Percentiles rank a stretch among this genome's conserved stretches.
phyloP scores from a whole-genome alignment of 2,797 vertebrate species.

The Borostomias antarcticus region DNA sequence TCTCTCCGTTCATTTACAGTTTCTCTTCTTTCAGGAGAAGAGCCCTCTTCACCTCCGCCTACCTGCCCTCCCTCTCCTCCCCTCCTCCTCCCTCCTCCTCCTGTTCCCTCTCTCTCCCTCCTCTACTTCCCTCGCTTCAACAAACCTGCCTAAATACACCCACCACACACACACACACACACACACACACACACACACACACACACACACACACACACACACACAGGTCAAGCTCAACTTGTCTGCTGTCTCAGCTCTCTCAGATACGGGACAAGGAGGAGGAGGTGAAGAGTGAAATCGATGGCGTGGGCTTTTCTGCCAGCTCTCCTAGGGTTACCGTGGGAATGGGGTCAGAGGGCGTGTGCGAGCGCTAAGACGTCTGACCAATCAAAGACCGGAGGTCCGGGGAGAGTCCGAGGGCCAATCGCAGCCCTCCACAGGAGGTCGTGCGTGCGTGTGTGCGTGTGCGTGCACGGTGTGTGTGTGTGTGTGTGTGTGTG shows the following conservation, averaged over 20 bases:
- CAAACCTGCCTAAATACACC: background rate
- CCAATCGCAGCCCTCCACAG: too few species aligned
- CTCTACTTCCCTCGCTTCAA: background rate
- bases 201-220: background rate
- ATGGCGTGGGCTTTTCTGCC: background rate
- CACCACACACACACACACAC: background rate
- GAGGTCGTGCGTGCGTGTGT: background rate
- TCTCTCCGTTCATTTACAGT: background rate
- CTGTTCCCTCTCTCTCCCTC: too few species aligned
- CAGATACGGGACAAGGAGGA: background rate
- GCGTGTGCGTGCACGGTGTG: too few species aligned
- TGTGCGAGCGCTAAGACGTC: background rate
- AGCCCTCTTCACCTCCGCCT: background rate
- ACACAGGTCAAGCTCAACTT: background rate
- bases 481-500: too few species aligned
- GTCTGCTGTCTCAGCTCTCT: background rate
- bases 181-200: background rate
- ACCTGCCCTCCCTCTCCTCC: too few species aligned
- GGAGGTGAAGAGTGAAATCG: background rate
- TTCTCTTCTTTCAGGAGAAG: background rate
- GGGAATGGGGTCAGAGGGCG: slow-evolving; percentile 7
- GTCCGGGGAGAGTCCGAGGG: background rate
- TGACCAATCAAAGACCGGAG: background rate
- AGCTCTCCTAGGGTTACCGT: background rate
- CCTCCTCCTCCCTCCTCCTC: background rate